Conservation (phyloP, 2,888 invertebrate genomes). For the Nomada ruficornis region DNA sequence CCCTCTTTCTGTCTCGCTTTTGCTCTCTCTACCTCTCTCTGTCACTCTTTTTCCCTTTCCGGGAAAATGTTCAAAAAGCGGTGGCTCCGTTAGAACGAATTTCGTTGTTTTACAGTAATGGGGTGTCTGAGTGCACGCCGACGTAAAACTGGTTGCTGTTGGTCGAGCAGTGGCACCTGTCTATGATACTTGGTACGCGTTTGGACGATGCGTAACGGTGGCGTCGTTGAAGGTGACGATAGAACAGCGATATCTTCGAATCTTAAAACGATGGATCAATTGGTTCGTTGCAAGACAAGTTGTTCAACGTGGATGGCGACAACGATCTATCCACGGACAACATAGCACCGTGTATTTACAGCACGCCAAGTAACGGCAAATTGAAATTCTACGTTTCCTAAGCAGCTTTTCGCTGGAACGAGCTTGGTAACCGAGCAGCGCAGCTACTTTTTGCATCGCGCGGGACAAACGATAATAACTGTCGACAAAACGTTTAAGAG, state of each 20-base stretch:
- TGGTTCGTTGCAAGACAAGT: background rate
- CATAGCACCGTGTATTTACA: background rate
- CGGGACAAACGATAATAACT: background rate
- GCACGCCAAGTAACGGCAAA: background rate
- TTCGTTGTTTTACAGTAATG: conserved; percentile 42
- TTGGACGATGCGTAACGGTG: background rate
- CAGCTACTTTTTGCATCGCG: background rate
- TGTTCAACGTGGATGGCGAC: no score
- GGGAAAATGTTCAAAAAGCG: conserved; percentile 40
- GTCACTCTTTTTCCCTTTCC: background rate
- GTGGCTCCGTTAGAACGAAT: conserved; percentile 32
- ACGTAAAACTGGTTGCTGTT: conserved; percentile 12
- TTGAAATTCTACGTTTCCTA: background rate
- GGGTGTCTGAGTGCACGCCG: conserved; percentile 24
- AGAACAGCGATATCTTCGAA: background rate
- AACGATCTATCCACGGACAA: no score
- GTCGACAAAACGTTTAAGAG: background rate
- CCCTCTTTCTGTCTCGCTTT: no score
- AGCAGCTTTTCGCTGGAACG: conserved; percentile 11
- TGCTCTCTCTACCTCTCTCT: no score
- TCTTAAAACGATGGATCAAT: background rate
- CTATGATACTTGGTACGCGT: background rate
- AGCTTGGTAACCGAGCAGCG: background rate
- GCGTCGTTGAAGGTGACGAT: background rate
- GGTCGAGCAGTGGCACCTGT: background rate